A percentile compares a stretch with the other conserved stretches of the same genome.
Evolutionary conservation across 2,113 vertebrate species (phyloP).

Genomic region (Miniopterus natalensis): DNA sequence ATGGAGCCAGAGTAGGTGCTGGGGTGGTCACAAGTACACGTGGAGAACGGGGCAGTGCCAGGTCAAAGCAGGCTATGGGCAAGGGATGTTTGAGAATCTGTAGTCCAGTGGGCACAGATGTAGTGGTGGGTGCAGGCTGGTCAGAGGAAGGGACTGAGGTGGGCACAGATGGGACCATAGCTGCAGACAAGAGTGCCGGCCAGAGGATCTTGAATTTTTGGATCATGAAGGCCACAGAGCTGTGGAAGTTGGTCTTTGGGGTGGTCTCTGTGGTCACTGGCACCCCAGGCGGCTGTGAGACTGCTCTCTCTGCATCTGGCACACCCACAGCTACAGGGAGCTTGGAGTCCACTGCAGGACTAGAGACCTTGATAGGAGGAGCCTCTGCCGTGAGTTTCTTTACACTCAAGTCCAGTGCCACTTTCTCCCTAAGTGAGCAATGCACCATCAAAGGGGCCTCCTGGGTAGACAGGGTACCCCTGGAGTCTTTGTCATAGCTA

Average conservation of each 20-base stretch:
- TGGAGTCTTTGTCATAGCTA: too few species aligned
- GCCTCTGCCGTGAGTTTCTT: neutral
- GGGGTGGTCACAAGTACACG: conserved; percentile 74
- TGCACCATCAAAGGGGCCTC: too few species aligned
- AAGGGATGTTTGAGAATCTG: conserved; percentile 78
- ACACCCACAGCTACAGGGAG: neutral
- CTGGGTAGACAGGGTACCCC: too few species aligned
- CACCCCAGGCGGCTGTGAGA: neutral
- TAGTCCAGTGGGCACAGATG: neutral
- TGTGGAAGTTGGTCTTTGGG: conserved; percentile 85
- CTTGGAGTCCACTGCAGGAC: accelerated
- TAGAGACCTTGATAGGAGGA: accelerated
- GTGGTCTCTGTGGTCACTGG: conserved; percentile 39
- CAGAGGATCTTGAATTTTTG: conserved; percentile 88
- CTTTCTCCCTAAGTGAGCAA: too few species aligned
- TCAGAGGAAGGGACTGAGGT: too few species aligned
- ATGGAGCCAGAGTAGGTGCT: too few species aligned
- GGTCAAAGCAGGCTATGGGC: conserved; percentile 82
- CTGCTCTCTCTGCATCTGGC: conserved; percentile 47
- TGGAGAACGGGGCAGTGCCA: conserved; percentile 63
- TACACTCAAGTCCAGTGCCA: too few species aligned
- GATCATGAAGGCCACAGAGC: conserved; percentile 87
- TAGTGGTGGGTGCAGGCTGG: neutral
- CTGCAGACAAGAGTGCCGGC: conserved; percentile 9
- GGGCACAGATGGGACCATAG: neutral